Conservation (phyloP, 2,888 invertebrate species). For the Creontiades dilutus region DNA sequence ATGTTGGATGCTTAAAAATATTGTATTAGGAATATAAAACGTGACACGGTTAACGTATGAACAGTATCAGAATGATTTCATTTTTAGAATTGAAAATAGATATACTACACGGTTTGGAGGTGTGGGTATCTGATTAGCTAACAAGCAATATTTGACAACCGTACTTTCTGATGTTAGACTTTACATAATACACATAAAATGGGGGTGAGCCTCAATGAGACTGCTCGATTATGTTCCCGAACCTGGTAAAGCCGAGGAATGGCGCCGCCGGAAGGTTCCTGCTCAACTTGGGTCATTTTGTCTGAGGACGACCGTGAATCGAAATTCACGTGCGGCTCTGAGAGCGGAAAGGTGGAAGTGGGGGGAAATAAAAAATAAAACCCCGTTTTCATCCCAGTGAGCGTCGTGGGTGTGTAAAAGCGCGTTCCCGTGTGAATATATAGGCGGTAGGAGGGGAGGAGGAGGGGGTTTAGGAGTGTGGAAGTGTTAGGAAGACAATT, state of each 20-base stretch:
- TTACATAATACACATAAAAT: not conserved
- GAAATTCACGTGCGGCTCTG: not conserved
- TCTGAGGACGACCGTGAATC: slow-evolving; percentile 18
- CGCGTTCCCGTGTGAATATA: not conserved
- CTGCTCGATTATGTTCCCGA: not conserved
- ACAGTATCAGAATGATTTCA: too few relatives aligned
- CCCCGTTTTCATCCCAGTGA: not conserved
- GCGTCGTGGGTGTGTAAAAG: slow-evolving; percentile 10
- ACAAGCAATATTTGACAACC: too few relatives aligned
- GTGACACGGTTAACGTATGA: too few relatives aligned
- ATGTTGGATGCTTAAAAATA: too few relatives aligned
- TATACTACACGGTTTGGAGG: too few relatives aligned
- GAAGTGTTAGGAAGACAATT: slow-evolving; percentile 69
- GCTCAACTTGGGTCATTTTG: slow-evolving; percentile 19
- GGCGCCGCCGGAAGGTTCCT: slow-evolving; percentile 1
- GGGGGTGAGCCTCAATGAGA: not conserved
- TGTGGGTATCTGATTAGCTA: too few relatives aligned
- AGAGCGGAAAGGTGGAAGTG: not conserved
- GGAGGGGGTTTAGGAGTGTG: slow-evolving; percentile 43
- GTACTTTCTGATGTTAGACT: too few relatives aligned
- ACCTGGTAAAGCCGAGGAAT: not conserved
- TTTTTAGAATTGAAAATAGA: too few relatives aligned
- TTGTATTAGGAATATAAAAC: too few relatives aligned
- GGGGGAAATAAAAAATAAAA: not conserved
- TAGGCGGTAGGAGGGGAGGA: too few relatives aligned